Evolutionary conservation across 2,797 vertebrate species (phyloP), one percentile per base, ranked within the genome.

Genomic region (Sphenopsis melanotis): DNA sequence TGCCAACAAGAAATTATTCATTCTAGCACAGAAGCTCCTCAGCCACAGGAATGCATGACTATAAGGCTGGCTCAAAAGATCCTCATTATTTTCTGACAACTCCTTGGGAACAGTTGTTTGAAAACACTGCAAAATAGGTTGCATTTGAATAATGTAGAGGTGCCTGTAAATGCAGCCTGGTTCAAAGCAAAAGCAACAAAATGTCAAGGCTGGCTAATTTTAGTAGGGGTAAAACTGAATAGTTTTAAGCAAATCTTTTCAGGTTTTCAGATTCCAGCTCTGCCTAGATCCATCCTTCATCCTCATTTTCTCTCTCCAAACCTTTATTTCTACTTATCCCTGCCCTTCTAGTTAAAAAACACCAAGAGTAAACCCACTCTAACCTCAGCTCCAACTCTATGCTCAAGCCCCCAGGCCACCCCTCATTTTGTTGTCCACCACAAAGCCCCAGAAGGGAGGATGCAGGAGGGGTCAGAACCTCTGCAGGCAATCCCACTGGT

Each of bases 61-160:
- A 18, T 76, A n/a, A 59, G 32, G 22, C 44, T 85, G 60, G 27
- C 29, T 70, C n/a, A 23, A 55, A 36, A 94, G 49, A 86, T 50
- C 42, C 80, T 83, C 42, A 75, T 87, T 88, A 91, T 83, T 74
- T 91, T 87, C 82, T 89, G 75, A 85, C 44, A 91, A 7, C 24
- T 63, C 27, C 56, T 63, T 34, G 66, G 18, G n/a, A 79, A n/a
- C 18, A 14, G 17, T 92, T 93, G 44, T 71, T 88, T 81, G 72
- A 87, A 83, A 95, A 76, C 61, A 75, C 26, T 37, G 55, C 30
- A 32, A 95, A 94, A 82, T 44, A 83, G 19, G 49, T 65, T 95
- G 21, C 49, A 87, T 87, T 83, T 94, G 75, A 93, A 81, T 88
- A 83, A 72, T 42, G n/a, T 41, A 76, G n/a, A 4, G 1, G 36